Evolutionary conservation across 30 jellyfish, hydroid and myxozoan genomes (phyloP), one percentile per base, ranked within the genome.

Genomic region (Aurelia sp.): DNA sequence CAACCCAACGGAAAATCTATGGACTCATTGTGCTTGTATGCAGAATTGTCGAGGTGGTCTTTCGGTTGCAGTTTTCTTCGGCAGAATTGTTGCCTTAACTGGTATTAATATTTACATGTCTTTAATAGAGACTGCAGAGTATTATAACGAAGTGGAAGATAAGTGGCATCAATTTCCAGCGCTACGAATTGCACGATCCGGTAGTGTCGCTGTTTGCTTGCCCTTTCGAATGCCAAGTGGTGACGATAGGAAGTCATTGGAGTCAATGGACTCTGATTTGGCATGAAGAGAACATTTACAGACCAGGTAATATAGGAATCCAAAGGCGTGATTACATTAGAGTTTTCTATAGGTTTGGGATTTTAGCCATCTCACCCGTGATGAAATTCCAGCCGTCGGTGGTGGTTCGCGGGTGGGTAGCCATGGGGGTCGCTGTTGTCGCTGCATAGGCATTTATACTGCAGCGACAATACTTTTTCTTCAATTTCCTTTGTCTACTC

Each of bases 41-140:
- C 77, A 24, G 21, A 86, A 84, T 55, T 96, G 98, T 27, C 97
- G 99, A 4, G 99, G 99, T 69, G 99, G 99, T n/a, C 82, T 90
- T 12, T 74, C 99, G 5, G 88, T 82, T 80, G 95, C 92, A 4
- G 88, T 90, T 4, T 89, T 61, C 89, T 94, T 84, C 67, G 99
- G 99, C 10, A 80, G 99, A 67, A 78, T 90, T 3, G 88, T 94
- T 19, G 99, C 97, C 6, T 21, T 89, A 21, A 87, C 97, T 73
- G 99, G 99, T 7, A 94, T 89, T 72, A 84, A 94, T 84, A 94
- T 96, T 61, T 94, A 84, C 59, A 94, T 94, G 99, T 81, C 90
- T n/a, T 51, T 91, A 38, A 59, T 87, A 5, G 89, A 85, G 20
- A 91, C 86, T 41, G 97, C 97, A 11, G 99, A 94, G 76, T 94